A percentile compares a stretch with the other conserved stretches of the same genome.
Evolutionary conservation across 2,113 vertebrate genomes (phyloP).

Genomic region (Perognathus longimembris): DNA sequence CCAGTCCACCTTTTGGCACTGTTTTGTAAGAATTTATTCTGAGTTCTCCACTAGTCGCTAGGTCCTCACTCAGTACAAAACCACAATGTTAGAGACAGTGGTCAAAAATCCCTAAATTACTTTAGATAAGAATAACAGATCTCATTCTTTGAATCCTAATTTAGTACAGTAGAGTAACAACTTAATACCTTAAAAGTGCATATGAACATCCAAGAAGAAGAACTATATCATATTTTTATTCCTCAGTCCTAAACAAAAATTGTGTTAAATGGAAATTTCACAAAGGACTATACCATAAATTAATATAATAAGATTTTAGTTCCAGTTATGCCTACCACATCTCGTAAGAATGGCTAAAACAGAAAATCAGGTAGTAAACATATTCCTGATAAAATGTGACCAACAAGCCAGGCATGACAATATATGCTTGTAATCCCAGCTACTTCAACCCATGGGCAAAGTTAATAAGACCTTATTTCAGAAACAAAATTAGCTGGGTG

Average conservation of each 20-base stretch:
- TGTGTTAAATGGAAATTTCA: not conserved
- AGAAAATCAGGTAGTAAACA: constrained; percentile 1
- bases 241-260: not conserved
- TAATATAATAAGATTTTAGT: not conserved
- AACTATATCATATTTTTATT: not conserved
- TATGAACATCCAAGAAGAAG: not conserved
- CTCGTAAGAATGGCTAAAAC: not conserved
- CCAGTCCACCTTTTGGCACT: not conserved
- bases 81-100: not conserved
- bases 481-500: no score
- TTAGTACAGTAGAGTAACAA: not conserved
- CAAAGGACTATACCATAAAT: not conserved
- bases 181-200: not conserved
- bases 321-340: not conserved
- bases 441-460: no score
- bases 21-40: not conserved
- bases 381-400: not conserved
- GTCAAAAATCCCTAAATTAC: no score
- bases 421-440: no score
- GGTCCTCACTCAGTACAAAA: not conserved
- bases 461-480: no score
- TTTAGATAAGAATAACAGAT: not conserved
- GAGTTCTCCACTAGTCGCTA: not conserved
- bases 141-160: not conserved
- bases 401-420: no score